Base-by-base conservation (phyloP, 1,140 invertebrate genomes). In the Drosophila trapezifrons region DNA sequence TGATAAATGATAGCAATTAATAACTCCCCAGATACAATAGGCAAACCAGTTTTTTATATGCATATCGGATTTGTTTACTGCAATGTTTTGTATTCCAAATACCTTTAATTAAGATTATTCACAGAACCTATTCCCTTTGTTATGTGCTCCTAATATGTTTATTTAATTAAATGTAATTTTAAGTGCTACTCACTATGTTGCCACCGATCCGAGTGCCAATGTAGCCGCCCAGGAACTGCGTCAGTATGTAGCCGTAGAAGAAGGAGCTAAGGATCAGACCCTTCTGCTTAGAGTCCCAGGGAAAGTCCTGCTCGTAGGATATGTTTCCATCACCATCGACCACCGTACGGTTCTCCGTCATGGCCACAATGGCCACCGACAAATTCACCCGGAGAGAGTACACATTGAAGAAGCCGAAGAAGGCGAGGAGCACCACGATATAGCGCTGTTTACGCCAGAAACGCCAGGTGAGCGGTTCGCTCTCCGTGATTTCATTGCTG, bases 361-460 rank as follows among this genome's bases (percentile, higher is more conserved):
- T 98, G 25, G 96, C 96, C 18, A 98, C 96, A 67, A 98, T 96
- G 3, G 97, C 97, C 20, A 98, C 95, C 54, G 96, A 97, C 15
- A 98, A 93, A 92, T 98, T 98, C 0, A 97, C 97, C 27, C 98
- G 93, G 64, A 98, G 92, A 17, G 96, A 95, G 92, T 98, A 98
- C 1, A 97, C 94, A 82, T 97, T 96, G 92, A 97, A 96, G 93
- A 98, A 98, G 8, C 97, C 98, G 69, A 98, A 94, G 91, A 98
- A 89, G 0, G 96, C 95, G 70, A 98, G 84, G 0, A 96, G 81
- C 0, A 96, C 95, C 13, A 98, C 94, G 37, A 97, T 87, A 79
- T 96, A 95, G 47, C 96, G 92, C 77, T 95, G 92, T 66, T 94
- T 94, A 43, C 93, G 93, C 95, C 95, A 96, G 90, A 96, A 95